Evolutionary conservation across 1,140 invertebrate species (phyloP).

Genomic region (Paraescarpia echinospica): DNA sequence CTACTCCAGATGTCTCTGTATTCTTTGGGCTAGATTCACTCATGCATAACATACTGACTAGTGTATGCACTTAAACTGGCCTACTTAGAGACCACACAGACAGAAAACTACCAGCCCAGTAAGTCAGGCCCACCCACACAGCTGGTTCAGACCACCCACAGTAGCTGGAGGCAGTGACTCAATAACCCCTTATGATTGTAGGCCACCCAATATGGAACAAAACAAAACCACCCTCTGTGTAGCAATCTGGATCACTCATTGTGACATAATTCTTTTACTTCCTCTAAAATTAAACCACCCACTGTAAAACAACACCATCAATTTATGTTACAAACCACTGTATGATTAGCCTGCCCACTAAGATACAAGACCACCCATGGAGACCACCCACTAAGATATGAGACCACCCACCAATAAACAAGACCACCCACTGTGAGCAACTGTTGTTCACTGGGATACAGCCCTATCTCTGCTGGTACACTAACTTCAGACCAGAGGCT

Average conservation of each 20-base stretch:
- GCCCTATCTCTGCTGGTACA: neutral
- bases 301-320: neutral
- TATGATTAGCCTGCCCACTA: neutral
- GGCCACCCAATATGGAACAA: neutral
- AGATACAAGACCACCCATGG: neutral
- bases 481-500: neutral
- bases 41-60: neutral
- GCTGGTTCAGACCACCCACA: neutral
- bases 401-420: neutral
- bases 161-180: neutral
- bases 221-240: neutral
- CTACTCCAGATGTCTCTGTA: neutral
- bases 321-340: neutral
- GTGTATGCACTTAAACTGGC: neutral
- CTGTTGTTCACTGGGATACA: neutral
- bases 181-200: neutral
- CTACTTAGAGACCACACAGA: neutral
- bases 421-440: constrained; percentile 4
- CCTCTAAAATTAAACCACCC: neutral
- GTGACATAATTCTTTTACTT: neutral
- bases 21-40: neutral
- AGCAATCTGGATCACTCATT: neutral
- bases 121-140: neutral
- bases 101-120: neutral
- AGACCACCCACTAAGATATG: neutral